Conservation (phyloP, 2,797 vertebrate genomes). For the Urosaurus nigricauda region DNA sequence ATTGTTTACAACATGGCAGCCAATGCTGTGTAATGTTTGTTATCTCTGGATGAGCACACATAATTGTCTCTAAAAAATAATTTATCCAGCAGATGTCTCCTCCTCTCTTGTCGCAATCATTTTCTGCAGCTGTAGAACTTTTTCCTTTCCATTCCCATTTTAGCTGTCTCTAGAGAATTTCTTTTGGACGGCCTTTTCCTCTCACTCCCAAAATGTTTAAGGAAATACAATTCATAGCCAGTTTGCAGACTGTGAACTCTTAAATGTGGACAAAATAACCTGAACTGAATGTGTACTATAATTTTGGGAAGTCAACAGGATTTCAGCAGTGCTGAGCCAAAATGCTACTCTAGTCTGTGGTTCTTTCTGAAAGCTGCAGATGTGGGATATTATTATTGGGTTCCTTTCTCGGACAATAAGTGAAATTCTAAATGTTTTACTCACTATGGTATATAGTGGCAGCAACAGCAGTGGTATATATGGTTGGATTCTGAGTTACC, state of each 20-base stretch:
- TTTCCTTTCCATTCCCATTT: conserved; percentile 73
- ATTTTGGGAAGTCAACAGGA: neutral
- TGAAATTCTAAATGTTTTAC: neutral
- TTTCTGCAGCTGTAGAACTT: conserved; percentile 62
- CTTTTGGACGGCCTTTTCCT: conserved; percentile 37
- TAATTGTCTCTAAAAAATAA: conserved; percentile 81
- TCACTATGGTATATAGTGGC: neutral
- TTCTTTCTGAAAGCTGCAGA: neutral
- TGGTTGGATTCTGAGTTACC: neutral
- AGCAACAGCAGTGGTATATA: neutral
- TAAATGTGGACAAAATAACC: neutral
- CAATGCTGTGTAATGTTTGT: conserved; percentile 78
- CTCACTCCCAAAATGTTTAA: conserved; percentile 65
- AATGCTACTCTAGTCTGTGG: neutral
- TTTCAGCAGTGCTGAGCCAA: neutral
- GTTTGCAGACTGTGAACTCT: neutral
- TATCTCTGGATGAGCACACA: conserved; percentile 82
- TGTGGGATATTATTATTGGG: neutral
- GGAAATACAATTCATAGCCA: conserved; percentile 56
- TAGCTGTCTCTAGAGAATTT: conserved; percentile 66
- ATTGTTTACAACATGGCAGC: conserved; percentile 73
- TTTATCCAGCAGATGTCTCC: conserved; percentile 81
- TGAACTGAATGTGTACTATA: neutral
- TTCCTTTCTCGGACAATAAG: neutral
- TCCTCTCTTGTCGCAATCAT: conserved; percentile 78